Evolutionary conservation across 2,113 vertebrate genomes (phyloP).

Genomic region (Verasper variegatus): DNA sequence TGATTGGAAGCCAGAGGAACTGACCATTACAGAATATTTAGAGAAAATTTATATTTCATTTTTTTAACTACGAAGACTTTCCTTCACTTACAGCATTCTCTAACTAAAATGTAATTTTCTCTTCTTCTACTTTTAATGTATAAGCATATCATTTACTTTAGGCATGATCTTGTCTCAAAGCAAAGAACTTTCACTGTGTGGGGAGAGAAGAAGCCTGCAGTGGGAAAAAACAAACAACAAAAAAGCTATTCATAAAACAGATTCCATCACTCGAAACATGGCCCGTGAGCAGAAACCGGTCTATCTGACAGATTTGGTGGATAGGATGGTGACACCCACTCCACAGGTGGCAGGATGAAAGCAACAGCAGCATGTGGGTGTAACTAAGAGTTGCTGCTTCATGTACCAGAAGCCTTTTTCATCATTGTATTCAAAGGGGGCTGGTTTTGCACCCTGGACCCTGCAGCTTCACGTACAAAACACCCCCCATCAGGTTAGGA

Average conservation of each 20-base stretch:
- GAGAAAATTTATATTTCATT: too few relatives aligned
- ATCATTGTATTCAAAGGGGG: conserved; percentile 26
- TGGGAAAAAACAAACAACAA: conserved; percentile 22
- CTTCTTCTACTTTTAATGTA: background rate
- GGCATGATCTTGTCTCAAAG: background rate
- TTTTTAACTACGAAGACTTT: too few relatives aligned
- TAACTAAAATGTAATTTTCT: too few relatives aligned
- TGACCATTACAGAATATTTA: too few relatives aligned
- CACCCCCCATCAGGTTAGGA: background rate
- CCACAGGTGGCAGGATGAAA: conserved; percentile 76
- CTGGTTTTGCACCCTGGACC: conserved; percentile 25
- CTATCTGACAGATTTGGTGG: conserved; percentile 72
- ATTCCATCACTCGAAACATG: conserved; percentile 55
- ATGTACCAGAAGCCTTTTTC: conserved; percentile 34
- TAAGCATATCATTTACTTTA: background rate
- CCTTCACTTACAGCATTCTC: background rate
- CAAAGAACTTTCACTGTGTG: conserved; percentile 11
- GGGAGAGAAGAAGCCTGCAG: conserved; percentile 17
- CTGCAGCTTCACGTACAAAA: background rate
- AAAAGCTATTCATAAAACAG: conserved; percentile 50
- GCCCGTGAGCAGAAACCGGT: conserved; percentile 54
- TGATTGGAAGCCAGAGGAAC: too few relatives aligned
- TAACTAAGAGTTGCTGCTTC: conserved; percentile 57
- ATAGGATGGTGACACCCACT: conserved; percentile 74
- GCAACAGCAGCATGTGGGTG: conserved; percentile 76